Base-by-base conservation (phyloP, 1,140 invertebrate genomes). In the Philopotamus ludificatus region DNA sequence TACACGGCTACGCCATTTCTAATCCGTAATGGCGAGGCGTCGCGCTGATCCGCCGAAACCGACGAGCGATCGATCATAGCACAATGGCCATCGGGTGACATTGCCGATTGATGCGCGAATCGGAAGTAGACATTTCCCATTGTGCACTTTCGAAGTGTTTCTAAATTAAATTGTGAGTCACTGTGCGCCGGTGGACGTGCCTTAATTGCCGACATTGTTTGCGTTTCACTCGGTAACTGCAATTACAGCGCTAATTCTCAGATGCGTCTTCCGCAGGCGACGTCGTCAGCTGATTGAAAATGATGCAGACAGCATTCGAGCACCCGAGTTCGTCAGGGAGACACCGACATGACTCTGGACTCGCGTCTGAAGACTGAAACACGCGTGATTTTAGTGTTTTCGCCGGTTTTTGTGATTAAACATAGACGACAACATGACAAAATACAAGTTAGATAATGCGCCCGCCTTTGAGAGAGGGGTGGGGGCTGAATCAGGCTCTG, bases 381-480 rank as follows among this genome's bases (percentile, higher is more conserved):
- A 34, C 28, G 28, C 28, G 12, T 4, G 4, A 34, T 12, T 7
- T 7, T 34, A 4, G 28, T 34, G 4, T 34, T 34, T 34, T 34
- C 4, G 28, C 4, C 28, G 12, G 28, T 7, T 7, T 34, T 7
- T 7, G 28, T n/a, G n/a, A n/a, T n/a, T n/a, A n/a, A 34, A 34
- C 4, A 41, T 4, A 12, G 7, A 4, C 2, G 22, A 3, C 41
- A 26, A 21, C 51, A 68, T 65, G 63, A 65, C 63, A 15, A 68
- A 65, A 47, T 68, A 68, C 39, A 68, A 44, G 18, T 39, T 68
- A 12, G 65, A 25, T 34, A 59, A 62, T n/a, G 28, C 21, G n/a
- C 12, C 12, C 4, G 12, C 12, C 4, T 7, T 4, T 12, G 28
- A 34, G 12, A 34, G 28, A 34, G 4, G 28, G 12, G 44, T 9